A percentile compares a stretch with the other conserved stretches of the same genome.
Evolutionary conservation across 2,888 invertebrate species (phyloP).

Genomic region (Cantharis rufa): DNA sequence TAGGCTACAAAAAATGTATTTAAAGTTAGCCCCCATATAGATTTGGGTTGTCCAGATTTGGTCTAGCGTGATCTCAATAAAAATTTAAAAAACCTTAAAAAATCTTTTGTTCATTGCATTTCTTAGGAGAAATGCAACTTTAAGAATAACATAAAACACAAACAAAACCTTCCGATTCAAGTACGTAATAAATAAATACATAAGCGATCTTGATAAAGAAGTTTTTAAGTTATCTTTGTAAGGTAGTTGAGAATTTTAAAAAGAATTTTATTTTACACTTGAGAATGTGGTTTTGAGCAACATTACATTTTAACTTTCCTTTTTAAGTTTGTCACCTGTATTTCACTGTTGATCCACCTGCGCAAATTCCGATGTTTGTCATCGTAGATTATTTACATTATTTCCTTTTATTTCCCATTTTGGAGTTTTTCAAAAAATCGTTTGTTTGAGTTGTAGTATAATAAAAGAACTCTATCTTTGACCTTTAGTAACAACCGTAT

Average conservation of each 20-base stretch:
- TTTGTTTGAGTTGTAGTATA: background rate
- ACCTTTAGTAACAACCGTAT: background rate
- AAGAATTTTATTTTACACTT: background rate
- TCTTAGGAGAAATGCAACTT: background rate
- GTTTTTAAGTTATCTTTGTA: background rate
- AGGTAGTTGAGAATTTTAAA: background rate
- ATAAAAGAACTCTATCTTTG: background rate
- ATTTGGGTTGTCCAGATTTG: background rate
- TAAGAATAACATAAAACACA: background rate
- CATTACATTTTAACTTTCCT: background rate
- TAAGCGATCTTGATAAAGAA: background rate
- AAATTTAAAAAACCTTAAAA: background rate
- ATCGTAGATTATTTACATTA: background rate
- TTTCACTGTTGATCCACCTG: constrained; percentile 6
- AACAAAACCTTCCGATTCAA: background rate
- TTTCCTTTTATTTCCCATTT: background rate
- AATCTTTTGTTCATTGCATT: background rate
- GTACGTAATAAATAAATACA: background rate
- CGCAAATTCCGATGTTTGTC: constrained; percentile 12
- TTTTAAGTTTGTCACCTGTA: constrained; percentile 5
- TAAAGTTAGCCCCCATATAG: too few species aligned
- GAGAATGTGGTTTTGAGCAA: background rate
- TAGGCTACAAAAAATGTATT: too few species aligned
- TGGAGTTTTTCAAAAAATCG: background rate
- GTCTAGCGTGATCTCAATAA: background rate